Evolutionary conservation across 2,113 vertebrate species (phyloP).

Genomic region (Platichthys stellatus): DNA sequence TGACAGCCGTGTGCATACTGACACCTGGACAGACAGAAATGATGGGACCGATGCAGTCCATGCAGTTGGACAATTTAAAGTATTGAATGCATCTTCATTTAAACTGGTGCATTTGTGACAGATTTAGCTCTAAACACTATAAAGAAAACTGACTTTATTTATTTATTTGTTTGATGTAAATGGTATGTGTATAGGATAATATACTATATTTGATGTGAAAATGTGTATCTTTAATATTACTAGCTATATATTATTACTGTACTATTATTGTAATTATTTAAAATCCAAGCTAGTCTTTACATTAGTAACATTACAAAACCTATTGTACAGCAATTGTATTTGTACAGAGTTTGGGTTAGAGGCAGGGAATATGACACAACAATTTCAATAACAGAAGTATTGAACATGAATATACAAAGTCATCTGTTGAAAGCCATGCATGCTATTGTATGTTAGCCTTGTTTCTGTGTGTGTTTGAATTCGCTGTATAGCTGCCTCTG

Average conservation of each 20-base stretch:
- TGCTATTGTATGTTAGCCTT: constrained; percentile 4
- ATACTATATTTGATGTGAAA: constrained; percentile 53
- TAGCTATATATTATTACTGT: constrained; percentile 30
- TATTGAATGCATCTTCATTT: not conserved
- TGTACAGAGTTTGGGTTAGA: constrained; percentile 18
- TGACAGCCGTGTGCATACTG: not conserved
- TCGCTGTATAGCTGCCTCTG: constrained; percentile 19
- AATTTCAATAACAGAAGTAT: constrained; percentile 7
- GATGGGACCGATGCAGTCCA: constrained; percentile 16
- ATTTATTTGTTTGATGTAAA: constrained; percentile 50
- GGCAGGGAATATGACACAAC: constrained; percentile 4
- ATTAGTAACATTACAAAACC: constrained; percentile 3
- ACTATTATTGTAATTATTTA: constrained; percentile 10
- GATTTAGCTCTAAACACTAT: not conserved
- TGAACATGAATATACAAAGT: not conserved
- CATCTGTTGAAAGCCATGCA: not conserved
- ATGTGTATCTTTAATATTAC: constrained; percentile 47
- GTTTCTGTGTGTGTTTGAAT: not conserved
- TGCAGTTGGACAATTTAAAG: not conserved
- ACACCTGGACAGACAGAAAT: constrained; percentile 12
- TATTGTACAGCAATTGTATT: constrained; percentile 7
- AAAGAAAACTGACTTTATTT: constrained; percentile 39
- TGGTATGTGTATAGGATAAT: constrained; percentile 47
- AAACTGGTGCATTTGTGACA: constrained; percentile 20
- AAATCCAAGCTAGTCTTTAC: constrained; percentile 17